Conservation (phyloP, 2,113 vertebrate genomes). For the Menura novaehollandiae region DNA sequence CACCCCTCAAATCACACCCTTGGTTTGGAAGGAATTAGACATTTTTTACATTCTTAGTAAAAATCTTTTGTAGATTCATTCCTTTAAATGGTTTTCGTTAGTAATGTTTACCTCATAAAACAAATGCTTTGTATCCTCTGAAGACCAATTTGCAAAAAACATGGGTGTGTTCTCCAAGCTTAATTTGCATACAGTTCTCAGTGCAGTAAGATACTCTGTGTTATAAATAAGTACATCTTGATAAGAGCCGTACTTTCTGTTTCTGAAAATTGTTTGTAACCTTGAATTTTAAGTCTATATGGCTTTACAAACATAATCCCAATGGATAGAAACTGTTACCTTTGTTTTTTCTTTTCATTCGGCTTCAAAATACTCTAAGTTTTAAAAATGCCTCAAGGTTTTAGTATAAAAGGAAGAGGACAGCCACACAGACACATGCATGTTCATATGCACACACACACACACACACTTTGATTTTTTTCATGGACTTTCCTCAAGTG, state of each 20-base stretch:
- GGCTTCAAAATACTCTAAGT: neutral
- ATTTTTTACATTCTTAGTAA: slow-evolving; percentile 1
- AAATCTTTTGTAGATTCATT: slow-evolving; percentile 7
- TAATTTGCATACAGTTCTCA: neutral
- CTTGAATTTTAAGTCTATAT: slow-evolving; percentile 29
- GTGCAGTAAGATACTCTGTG: neutral
- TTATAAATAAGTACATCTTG: neutral
- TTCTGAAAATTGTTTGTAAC: slow-evolving; percentile 17
- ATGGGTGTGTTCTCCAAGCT: neutral
- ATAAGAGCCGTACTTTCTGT: neutral
- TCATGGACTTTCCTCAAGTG: neutral
- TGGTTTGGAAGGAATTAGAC: slow-evolving; percentile 21
- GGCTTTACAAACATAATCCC: neutral
- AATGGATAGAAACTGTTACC: neutral
- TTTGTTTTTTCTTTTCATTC: slow-evolving; percentile 9
- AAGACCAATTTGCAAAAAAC: slow-evolving; percentile 18
- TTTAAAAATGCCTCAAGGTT: neutral
- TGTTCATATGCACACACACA: neutral
- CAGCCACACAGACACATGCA: neutral
- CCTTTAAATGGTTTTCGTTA: slow-evolving; percentile 45
- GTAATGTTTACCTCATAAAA: slow-evolving; percentile 47
- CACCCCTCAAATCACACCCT: neutral
- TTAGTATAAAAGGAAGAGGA: neutral
- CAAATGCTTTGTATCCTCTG: slow-evolving; percentile 34
- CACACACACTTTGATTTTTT: neutral